Evolutionary conservation across 2,888 invertebrate genomes (phyloP), one percentile per base, ranked within the genome.

Genomic region (Chironomus tentans): DNA sequence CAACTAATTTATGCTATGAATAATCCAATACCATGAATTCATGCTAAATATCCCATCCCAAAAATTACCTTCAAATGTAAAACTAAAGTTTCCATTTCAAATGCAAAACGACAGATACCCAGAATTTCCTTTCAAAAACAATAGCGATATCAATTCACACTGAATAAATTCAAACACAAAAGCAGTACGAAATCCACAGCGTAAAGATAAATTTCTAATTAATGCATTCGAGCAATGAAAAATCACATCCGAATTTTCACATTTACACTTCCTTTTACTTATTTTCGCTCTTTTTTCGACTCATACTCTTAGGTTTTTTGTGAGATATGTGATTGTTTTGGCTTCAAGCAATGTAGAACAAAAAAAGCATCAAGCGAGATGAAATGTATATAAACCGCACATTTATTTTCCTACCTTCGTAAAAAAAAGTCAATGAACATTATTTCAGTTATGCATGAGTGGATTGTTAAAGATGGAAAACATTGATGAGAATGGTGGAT

Each of bases 151-250:
- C 38, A 38, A 38, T 38, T 38, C 38, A 38, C 38, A 38, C 38
- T 38, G 38, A 38, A 38, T 38, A 38, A 38, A 38, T 38, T 38
- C 38, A 38, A 38, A 38, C 38, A 38, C 38, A 38, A 38, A 38
- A 38, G 38, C 38, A 38, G 10, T 10, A 38, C 10, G 38, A 38
- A 38, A 38, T 38, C 38, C 38, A 2, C 7, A 38, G 38, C 38
- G 38, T 38, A 38, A 38, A 61, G n/a, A 62, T 72, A 62, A 72
- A 38, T 62, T 28, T 72, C 61, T 62, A 72, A 72, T 72, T 72
- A 72, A 72, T 28, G 72, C 62, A 56, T 56, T 15, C 15, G 18
- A 56, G 56, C 28, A 72, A 24, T 61, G 18, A 56, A 28, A 72
- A 62, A 72, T 46, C 28, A 72, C 56, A 71, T 72, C 28, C 18